Conservation (phyloP, 2,888 invertebrate species). For the Balanococcus diminutus region DNA sequence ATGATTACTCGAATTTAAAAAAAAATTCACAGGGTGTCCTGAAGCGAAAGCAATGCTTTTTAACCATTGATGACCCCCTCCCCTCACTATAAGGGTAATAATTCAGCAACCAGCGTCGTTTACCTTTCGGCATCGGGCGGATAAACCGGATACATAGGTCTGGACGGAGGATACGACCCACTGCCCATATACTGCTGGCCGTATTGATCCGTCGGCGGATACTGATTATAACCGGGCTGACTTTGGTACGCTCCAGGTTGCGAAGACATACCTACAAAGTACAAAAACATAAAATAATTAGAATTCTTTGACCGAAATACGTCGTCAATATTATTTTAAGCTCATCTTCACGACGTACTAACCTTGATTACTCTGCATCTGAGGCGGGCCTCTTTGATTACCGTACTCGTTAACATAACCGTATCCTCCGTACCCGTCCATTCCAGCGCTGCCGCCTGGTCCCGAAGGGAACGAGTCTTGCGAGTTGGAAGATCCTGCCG, state of each 20-base stretch:
- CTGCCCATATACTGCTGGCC: constrained; percentile 63
- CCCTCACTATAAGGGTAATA: too few relatives aligned
- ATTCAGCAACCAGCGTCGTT: not conserved
- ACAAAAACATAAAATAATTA: not conserved
- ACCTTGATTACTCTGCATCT: constrained; percentile 52
- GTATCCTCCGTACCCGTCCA: constrained; percentile 78
- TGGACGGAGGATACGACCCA: constrained; percentile 47
- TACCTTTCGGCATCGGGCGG: constrained; percentile 59
- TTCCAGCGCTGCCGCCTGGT: constrained; percentile 72
- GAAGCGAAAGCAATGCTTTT: too few relatives aligned
- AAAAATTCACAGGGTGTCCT: too few relatives aligned
- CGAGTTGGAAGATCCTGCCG: constrained; percentile 81
- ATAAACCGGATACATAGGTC: constrained; percentile 56
- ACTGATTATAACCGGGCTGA: constrained; percentile 63
- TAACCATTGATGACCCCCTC: too few relatives aligned
- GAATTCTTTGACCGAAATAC: not conserved
- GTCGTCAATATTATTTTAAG: not conserved
- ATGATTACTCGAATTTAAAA: too few relatives aligned
- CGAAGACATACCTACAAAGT: constrained; percentile 40
- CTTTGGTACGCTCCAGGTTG: constrained; percentile 61
- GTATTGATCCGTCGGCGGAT: constrained; percentile 64
- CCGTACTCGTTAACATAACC: constrained; percentile 72
- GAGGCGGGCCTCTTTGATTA: constrained; percentile 71
- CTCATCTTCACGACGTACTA: not conserved
- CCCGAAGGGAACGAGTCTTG: constrained; percentile 88